Evolutionary conservation across 2,113 vertebrate species (phyloP).

Genomic region (Tragelaphus strepsiceros): DNA sequence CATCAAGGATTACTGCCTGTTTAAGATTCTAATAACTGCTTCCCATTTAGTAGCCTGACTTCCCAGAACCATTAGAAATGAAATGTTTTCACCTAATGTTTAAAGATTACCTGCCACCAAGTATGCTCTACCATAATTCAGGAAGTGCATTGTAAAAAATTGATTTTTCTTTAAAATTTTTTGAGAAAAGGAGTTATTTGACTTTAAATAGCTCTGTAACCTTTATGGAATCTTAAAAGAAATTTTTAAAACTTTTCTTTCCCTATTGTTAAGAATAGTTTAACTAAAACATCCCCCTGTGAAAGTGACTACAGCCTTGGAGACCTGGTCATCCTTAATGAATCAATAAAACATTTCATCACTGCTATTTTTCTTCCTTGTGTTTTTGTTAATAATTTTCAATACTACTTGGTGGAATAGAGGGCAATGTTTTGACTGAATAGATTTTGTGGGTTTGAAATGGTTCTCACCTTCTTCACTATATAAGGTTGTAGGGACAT

Average conservation of each 20-base stretch:
- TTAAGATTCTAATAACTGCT: neutral
- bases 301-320: neutral
- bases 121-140: neutral
- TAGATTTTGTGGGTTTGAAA: neutral
- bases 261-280: neutral
- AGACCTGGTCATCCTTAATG: neutral
- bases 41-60: neutral
- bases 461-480: neutral
- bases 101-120: neutral
- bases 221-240: slow-evolving; percentile 23
- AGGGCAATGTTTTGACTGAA: neutral
- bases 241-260: neutral
- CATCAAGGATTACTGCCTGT: neutral
- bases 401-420: neutral
- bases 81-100: neutral
- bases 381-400: neutral
- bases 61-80: neutral
- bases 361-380: neutral
- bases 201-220: slow-evolving; percentile 33
- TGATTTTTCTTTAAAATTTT: slow-evolving; percentile 1
- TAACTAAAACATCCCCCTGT: neutral
- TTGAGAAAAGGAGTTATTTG: slow-evolving; percentile 14
- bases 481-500: neutral
- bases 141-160: neutral
- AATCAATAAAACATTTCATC: slow-evolving; percentile 33